Conservation (phyloP, 2,113 vertebrate species). For the Pseudorasbora parva region DNA sequence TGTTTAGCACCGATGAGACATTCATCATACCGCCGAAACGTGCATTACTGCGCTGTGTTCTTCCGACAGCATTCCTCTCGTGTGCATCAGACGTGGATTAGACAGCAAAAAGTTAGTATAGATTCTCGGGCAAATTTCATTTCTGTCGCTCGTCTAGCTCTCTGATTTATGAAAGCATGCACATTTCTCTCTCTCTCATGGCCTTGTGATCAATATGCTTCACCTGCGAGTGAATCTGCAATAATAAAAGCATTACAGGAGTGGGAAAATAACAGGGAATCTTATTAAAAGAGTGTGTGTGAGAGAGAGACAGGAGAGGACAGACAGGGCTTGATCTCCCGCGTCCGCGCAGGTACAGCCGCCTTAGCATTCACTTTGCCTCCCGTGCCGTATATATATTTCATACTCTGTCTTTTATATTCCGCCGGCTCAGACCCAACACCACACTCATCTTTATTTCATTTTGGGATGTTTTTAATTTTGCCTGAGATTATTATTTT, state of each 20-base stretch:
- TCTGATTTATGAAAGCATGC: constrained; percentile 17
- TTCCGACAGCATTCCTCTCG: too few relatives aligned
- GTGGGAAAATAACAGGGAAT: constrained; percentile 70
- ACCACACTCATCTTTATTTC: constrained; percentile 80
- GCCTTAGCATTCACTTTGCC: constrained; percentile 71
- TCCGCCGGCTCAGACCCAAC: constrained; percentile 67
- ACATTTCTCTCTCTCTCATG: constrained; percentile 1
- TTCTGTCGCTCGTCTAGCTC: not conserved
- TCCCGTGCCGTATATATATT: constrained; percentile 69
- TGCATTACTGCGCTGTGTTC: too few relatives aligned
- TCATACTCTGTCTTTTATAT: constrained; percentile 76
- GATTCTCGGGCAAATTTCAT: not conserved
- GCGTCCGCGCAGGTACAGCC: constrained; percentile 45
- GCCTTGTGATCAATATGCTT: constrained; percentile 76
- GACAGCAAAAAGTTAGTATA: not conserved
- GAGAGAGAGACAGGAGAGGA: constrained; percentile 32
- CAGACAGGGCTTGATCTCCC: constrained; percentile 61
- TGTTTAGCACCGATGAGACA: not conserved
- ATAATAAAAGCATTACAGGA: constrained; percentile 80
- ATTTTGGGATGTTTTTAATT: constrained; percentile 77
- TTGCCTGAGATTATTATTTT: constrained; percentile 64
- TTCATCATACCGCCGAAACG: not conserved
- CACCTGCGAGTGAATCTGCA: constrained; percentile 75
- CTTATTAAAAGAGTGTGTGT: constrained; percentile 74
- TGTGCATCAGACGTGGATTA: not conserved